These are phyloP conservation scores for Ennomos erosarius DNA, from an alignment of 2,888 invertebrate genomes.

Conservation along the genomic window DNA sequence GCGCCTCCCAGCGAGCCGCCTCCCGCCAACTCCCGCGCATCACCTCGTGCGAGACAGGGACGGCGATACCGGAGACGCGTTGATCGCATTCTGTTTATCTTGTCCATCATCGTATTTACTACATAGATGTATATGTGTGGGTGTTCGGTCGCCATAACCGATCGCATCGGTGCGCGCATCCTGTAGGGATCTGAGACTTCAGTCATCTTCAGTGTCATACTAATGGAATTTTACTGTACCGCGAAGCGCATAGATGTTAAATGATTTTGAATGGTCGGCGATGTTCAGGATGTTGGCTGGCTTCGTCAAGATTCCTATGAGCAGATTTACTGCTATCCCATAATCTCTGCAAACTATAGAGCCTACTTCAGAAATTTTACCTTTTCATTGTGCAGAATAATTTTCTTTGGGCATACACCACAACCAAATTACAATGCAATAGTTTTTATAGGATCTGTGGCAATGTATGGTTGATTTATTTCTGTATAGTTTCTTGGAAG, in stretches of 20 bases:
- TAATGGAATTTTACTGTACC: conserved; percentile 47
- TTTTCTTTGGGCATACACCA: too few species aligned
- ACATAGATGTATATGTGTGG: conserved; percentile 57
- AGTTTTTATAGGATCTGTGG: too few species aligned
- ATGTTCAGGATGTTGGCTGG: neutral
- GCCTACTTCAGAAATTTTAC: too few species aligned
- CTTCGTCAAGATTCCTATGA: neutral
- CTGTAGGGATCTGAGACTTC: conserved; percentile 60
- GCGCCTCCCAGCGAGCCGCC: conserved; percentile 72
- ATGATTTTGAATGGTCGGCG: conserved; percentile 32
- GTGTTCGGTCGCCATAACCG: conserved; percentile 68
- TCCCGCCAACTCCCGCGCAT: conserved; percentile 51
- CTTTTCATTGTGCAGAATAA: too few species aligned
- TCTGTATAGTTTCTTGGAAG: conserved; percentile 9
- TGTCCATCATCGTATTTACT: conserved; percentile 78
- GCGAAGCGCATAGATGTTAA: conserved; percentile 30
- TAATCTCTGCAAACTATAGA: too few species aligned
- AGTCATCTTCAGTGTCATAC: conserved; percentile 47
- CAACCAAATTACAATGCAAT: too few species aligned
- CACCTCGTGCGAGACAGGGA: conserved; percentile 61
- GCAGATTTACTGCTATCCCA: neutral
- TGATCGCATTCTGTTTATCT: conserved; percentile 76
- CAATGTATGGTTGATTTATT: neutral
- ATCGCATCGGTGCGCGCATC: conserved; percentile 72
- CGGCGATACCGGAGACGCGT: conserved; percentile 51